Conservation (phyloP, 2,888 invertebrate genomes). For the Sarcophaga variegata region DNA sequence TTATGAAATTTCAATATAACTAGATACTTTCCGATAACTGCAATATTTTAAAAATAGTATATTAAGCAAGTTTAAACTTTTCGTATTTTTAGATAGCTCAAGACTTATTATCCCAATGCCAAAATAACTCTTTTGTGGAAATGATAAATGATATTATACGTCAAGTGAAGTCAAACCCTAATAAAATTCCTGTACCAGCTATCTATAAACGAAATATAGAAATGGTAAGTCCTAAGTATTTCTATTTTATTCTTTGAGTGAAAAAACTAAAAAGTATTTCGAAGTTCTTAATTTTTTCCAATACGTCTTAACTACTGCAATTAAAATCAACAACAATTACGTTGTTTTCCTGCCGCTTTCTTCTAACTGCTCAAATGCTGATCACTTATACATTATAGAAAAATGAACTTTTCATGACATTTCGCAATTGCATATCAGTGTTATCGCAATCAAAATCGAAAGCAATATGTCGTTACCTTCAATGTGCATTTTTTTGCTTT, state of each 20-base stretch:
- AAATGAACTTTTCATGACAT: too few species aligned
- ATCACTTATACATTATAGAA: too few species aligned
- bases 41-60: not conserved
- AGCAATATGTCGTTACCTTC: too few species aligned
- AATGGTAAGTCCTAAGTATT: constrained; percentile 76
- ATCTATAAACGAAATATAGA: constrained; percentile 79
- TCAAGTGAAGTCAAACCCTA: constrained; percentile 91
- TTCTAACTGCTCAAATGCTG: too few species aligned
- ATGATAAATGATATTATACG: constrained; percentile 93
- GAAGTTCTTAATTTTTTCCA: not conserved
- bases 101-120: constrained; percentile 89
- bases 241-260: not conserved
- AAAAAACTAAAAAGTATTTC: not conserved
- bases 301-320: too few species aligned
- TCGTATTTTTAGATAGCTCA: constrained; percentile 86
- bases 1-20: too few species aligned
- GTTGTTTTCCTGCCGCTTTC: too few species aligned
- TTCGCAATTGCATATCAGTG: too few species aligned
- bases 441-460: too few species aligned
- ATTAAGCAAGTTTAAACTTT: not conserved
- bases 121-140: constrained; percentile 90
- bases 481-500: too few species aligned
- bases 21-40: not conserved
- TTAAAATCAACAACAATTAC: too few species aligned
- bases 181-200: constrained; percentile 85